Percentiles rank a stretch among this genome's conserved stretches.
Conservation (phyloP, 1,140 invertebrate species). For the Triops cancriformis region DNA sequence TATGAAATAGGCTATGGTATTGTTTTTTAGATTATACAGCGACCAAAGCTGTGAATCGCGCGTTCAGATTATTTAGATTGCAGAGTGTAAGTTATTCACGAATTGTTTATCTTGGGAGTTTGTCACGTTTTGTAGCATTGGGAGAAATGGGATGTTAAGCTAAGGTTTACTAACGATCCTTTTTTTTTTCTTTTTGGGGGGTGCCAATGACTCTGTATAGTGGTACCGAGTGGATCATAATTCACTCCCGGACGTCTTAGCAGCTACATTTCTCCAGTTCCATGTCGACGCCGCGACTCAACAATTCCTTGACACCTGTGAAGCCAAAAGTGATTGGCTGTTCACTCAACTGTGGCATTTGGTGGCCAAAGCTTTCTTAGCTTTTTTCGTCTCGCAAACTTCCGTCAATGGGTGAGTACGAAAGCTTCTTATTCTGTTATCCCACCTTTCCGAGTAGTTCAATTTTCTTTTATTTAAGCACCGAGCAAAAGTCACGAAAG, state of each 20-base stretch:
- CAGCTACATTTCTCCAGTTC: conserved; percentile 52
- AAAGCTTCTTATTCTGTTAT: neutral
- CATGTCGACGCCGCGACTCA: conserved; percentile 59
- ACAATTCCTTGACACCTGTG: conserved; percentile 57
- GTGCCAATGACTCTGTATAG: conserved; percentile 44
- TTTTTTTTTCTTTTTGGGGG: conserved; percentile 27
- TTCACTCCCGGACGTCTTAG: conserved; percentile 41
- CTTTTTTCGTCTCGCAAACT: conserved; percentile 68
- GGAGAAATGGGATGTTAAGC: no score
- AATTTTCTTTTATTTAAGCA: neutral
- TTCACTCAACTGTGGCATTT: conserved; percentile 68
- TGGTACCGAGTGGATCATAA: conserved; percentile 54
- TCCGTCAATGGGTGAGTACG: conserved; percentile 69
- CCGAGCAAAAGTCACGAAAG: no score
- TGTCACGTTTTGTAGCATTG: no score
- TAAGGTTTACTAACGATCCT: no score
- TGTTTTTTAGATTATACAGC: no score
- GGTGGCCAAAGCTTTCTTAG: conserved; percentile 56
- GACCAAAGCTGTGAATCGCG: no score
- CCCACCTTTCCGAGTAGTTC: neutral
- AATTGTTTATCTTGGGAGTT: no score
- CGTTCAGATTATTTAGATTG: no score
- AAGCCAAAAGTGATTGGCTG: conserved; percentile 62
- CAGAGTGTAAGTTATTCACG: no score
- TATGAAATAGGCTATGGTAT: no score